phyloP scores from a whole-genome alignment of 1,140 invertebrate genomes.

The Elymnias hypermnestra region DNA sequence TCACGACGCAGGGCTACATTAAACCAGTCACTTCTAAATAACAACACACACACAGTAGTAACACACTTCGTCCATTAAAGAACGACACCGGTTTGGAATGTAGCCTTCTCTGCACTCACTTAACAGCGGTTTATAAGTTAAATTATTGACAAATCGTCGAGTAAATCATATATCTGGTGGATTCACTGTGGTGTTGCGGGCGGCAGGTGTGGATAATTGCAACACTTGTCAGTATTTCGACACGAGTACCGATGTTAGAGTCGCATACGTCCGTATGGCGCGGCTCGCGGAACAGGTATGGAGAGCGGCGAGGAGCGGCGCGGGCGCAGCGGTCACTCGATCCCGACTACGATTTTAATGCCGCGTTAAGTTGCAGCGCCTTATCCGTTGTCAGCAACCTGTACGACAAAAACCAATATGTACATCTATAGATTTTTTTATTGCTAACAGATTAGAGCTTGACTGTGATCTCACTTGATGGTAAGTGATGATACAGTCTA shows the following conservation, averaged over 20 bases:
- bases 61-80: constrained; percentile 60
- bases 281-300: constrained; percentile 38
- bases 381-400: constrained; percentile 36
- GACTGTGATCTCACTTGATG: too few species aligned
- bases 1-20: constrained; percentile 28
- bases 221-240: constrained; percentile 36
- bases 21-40: constrained; percentile 50
- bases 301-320: constrained; percentile 19
- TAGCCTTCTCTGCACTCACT: constrained; percentile 59
- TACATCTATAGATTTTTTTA: too few species aligned
- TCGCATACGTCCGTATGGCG: constrained; percentile 27
- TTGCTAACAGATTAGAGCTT: too few species aligned
- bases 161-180: constrained; percentile 26
- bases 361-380: constrained; percentile 24
- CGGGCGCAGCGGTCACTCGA: constrained; percentile 37
- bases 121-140: constrained; percentile 38
- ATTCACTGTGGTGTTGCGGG: constrained; percentile 33
- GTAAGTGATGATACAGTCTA: too few species aligned
- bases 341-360: constrained; percentile 46
- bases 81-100: constrained; percentile 73
- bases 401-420: constrained; percentile 21
- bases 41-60: constrained; percentile 58
- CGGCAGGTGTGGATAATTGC: constrained; percentile 26
- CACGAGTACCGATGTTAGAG: constrained; percentile 14
- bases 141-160: constrained; percentile 35